phyloP scores from a whole-genome alignment of 1,140 invertebrate species.

The Conus ventricosus region DNA sequence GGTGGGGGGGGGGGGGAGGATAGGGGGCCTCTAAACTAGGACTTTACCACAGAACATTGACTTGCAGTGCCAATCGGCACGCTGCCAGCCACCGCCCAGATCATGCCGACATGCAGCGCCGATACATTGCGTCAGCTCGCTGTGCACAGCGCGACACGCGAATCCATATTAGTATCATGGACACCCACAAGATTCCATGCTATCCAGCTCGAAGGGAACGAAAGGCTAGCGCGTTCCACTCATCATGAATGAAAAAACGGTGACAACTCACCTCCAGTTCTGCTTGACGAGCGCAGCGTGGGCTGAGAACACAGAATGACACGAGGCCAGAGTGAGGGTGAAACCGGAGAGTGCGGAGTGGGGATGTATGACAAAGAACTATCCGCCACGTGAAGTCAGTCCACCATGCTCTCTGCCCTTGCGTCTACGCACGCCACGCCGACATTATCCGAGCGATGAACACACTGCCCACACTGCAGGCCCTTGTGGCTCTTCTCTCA shows the following conservation, averaged over 20 bases:
- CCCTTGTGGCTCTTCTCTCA: background rate
- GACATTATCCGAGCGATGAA: background rate
- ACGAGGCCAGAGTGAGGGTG: background rate
- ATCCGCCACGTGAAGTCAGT: constrained; percentile 1
- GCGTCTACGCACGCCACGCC: background rate
- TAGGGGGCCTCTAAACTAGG: too few relatives aligned
- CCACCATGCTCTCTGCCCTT: background rate
- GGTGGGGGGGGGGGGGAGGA: too few relatives aligned
- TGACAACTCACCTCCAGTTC: background rate
- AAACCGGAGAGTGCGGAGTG: background rate
- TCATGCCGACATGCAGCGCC: background rate
- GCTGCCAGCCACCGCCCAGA: too few relatives aligned
- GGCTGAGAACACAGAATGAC: background rate
- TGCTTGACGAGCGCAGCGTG: background rate
- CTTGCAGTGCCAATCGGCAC: too few relatives aligned
- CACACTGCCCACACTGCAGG: background rate
- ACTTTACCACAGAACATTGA: too few relatives aligned
- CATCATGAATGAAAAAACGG: background rate
- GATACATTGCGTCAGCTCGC: background rate
- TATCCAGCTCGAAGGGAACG: too few relatives aligned
- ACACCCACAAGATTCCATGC: background rate
- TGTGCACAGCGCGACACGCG: background rate
- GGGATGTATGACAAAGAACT: background rate
- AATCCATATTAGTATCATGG: background rate
- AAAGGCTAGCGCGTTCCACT: too few relatives aligned